Evolutionary conservation across 1,140 invertebrate species (phyloP).

Genomic region (Pachypsylla venusta): DNA sequence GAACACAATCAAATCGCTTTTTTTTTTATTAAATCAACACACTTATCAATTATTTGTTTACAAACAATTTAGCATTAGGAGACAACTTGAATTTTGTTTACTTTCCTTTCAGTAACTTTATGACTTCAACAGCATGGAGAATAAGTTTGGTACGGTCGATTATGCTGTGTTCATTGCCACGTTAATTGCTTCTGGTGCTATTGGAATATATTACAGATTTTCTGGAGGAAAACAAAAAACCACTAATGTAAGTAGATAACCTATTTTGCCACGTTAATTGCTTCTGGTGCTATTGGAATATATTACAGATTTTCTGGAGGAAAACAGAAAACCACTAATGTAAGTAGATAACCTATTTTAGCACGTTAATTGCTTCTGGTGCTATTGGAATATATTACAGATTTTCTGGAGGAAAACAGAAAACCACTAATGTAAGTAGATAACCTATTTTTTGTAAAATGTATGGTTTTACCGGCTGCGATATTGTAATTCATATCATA

Average conservation of each 20-base stretch:
- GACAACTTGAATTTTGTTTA: no score
- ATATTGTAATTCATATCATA: no score
- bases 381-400: constrained; percentile 65
- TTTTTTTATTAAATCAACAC: no score
- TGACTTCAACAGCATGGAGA: no score
- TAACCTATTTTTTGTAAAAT: no score
- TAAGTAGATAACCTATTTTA: no score
- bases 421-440: constrained; percentile 56
- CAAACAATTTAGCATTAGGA: no score
- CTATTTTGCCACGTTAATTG: constrained; percentile 38
- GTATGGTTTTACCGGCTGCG: no score
- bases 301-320: constrained; percentile 74
- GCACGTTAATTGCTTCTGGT: constrained; percentile 45
- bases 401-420: constrained; percentile 71
- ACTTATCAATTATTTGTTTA: no score
- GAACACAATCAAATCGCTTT: no score
- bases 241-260: constrained; percentile 48
- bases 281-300: constrained; percentile 55
- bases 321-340: constrained; percentile 67
- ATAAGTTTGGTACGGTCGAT: constrained; percentile 34
- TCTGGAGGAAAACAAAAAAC: constrained; percentile 76
- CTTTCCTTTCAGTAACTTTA: no score
- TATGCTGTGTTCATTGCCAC: constrained; percentile 47
- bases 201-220: constrained; percentile 69
- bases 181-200: constrained; percentile 45